Evolutionary conservation across 2,888 invertebrate species (phyloP).

Genomic region (Cheiracanthium punctorium): DNA sequence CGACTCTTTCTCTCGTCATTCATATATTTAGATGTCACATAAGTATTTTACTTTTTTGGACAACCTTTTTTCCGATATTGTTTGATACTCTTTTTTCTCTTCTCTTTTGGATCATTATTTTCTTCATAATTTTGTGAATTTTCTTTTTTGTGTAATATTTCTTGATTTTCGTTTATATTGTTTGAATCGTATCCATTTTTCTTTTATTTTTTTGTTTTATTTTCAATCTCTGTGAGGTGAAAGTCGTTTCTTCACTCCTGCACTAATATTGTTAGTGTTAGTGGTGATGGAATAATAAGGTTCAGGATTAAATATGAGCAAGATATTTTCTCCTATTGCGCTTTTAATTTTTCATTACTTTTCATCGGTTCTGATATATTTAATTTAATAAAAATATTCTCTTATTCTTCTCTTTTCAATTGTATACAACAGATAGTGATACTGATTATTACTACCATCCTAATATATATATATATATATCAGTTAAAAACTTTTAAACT

Average conservation of each 20-base stretch:
- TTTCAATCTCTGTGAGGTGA: slow-evolving; percentile 49
- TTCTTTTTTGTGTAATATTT: slow-evolving; percentile 49
- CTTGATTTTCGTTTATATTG: slow-evolving; percentile 54
- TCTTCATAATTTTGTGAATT: slow-evolving; percentile 60
- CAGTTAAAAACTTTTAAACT: no score
- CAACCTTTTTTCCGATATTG: slow-evolving; percentile 42
- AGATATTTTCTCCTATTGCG: no score
- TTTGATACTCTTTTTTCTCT: slow-evolving; percentile 46
- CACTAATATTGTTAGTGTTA: slow-evolving; percentile 42
- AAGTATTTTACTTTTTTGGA: slow-evolving; percentile 47
- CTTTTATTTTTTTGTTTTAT: slow-evolving; percentile 30
- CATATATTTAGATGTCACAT: slow-evolving; percentile 18
- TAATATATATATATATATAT: no score
- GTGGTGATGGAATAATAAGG: slow-evolving; percentile 60
- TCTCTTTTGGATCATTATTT: slow-evolving; percentile 64
- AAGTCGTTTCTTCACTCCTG: slow-evolving; percentile 43
- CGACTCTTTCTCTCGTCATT: neutral
- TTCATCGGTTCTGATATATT: no score
- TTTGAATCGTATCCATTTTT: slow-evolving; percentile 52
- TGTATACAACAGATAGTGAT: no score
- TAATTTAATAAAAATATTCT: no score
- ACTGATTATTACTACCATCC: no score
- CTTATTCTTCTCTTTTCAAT: no score
- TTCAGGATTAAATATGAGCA: no score
- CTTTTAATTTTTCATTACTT: no score